Conservation (phyloP, 2,113 vertebrate species). For the Bos indicus region DNA sequence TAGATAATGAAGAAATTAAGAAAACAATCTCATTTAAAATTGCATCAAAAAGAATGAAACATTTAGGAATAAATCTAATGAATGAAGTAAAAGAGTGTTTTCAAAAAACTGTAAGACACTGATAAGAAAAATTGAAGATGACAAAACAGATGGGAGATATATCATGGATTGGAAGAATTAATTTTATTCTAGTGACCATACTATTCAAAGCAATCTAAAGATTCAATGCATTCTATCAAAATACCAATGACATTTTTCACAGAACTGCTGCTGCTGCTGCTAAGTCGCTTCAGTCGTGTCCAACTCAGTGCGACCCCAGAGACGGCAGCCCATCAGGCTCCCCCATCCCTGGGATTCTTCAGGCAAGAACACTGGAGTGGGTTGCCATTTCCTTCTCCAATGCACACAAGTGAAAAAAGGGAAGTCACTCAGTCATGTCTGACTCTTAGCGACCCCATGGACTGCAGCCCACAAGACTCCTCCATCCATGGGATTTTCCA, state of each 20-base stretch:
- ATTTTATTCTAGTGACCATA: not conserved
- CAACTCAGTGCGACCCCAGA: not conserved
- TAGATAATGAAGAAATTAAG: not conserved
- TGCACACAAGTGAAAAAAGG: not conserved
- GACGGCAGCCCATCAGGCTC: not conserved
- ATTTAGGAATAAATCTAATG: not conserved
- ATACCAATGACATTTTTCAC: not conserved
- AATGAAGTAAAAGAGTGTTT: not conserved
- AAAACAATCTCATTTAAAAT: not conserved
- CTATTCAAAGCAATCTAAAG: not conserved
- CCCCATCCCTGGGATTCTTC: not conserved
- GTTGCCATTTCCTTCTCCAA: not conserved
- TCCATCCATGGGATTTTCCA: not conserved
- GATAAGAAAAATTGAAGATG: not conserved
- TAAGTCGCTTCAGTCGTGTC: not conserved
- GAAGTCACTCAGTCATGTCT: rapidly evolving
- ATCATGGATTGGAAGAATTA: not conserved
- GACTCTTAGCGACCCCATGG: not conserved
- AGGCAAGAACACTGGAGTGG: not conserved
- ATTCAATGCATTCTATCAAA: not conserved
- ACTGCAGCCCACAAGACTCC: not conserved
- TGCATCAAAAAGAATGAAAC: not conserved
- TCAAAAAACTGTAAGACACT: not conserved
- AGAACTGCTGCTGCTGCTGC: not conserved
- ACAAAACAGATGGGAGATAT: not conserved